Percentiles rank a stretch among this genome's conserved stretches.
Conservation (phyloP, 1,140 invertebrate genomes). For the Formica exsecta region DNA sequence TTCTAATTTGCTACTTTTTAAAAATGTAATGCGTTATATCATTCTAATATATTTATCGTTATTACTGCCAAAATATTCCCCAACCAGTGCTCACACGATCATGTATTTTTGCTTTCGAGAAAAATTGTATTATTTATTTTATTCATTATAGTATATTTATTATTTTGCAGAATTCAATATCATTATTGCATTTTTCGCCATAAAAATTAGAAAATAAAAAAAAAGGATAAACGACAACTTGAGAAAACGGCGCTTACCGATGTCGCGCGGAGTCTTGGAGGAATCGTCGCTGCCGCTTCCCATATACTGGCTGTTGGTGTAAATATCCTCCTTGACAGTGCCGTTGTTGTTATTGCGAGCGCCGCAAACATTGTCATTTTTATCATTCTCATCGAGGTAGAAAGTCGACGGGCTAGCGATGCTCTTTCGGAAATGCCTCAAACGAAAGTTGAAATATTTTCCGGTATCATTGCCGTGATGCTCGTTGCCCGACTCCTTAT, state of each 20-base stretch:
- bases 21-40: not conserved
- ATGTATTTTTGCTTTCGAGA: not conserved
- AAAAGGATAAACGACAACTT: not conserved
- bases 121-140: not conserved
- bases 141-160: not conserved
- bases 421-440: conserved; percentile 79
- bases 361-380: conserved; percentile 60
- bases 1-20: conserved; percentile 18
- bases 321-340: conserved; percentile 76
- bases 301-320: conserved; percentile 74
- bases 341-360: conserved; percentile 61
- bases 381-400: conserved; percentile 77
- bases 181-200: not conserved
- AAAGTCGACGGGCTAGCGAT: conserved; percentile 79
- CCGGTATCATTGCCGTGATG: conserved; percentile 56
- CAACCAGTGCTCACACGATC: not conserved
- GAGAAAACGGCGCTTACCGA: conserved; percentile 34
- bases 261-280: conserved; percentile 45
- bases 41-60: not conserved
- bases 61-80: not conserved
- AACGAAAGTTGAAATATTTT: conserved; percentile 82
- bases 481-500: conserved; percentile 71
- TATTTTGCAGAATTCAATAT: not conserved
- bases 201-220: conserved; percentile 7
- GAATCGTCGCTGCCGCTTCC: conserved; percentile 69